Base-by-base conservation (phyloP, 2,888 invertebrate species). In the Gymnocheta viridis region DNA sequence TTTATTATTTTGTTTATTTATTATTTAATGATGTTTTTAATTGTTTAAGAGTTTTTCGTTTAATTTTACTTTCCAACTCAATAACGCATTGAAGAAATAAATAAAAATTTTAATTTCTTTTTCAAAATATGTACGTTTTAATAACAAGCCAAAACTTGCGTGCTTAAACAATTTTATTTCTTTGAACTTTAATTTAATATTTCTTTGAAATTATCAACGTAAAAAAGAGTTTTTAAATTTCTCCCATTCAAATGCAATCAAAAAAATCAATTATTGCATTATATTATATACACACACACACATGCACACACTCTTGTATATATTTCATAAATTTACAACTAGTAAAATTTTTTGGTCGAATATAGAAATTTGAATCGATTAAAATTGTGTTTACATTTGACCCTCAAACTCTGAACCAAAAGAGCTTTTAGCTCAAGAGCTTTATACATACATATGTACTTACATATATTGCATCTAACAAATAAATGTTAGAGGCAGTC, bases 61-160 rank as follows among this genome's bases (percentile, higher is more conserved):
- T 47, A 56, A 49, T 41, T 62, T 72, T 32, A 72, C 70, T 76
- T 81, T 73, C 74, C 41, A 81, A 49, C 49, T 74, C 54, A 58
- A 32, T 60, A 74, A 76, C 38, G 56, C 64, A 66, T 58, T 74
- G 9, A 56, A 17, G 9, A 73, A 64, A 62, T 49, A 22, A 49
- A 49, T 22, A 17, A 7, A 17, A 51, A 49, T 17, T 47, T 60
- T 17, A 47, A 44, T 60, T 62, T 47, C 0, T 32, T 58, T 14
- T 47, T 22, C 17, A 51, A 64, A 62, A 29, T 2, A 6, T 2
- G 41, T 12, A 10, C 22, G n/a, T 19, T 24, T 35, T 2, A 58
- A 19, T 35, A 49, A 73, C 24, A 9, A 49, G 7, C 4, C 17
- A 35, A 60, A 74, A 74, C 62, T 74, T 64, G 74, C 74, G 74